These are phyloP conservation scores for Oligia latruncula DNA, from an alignment of 2,888 invertebrate genomes.

Conservation along the genomic window DNA sequence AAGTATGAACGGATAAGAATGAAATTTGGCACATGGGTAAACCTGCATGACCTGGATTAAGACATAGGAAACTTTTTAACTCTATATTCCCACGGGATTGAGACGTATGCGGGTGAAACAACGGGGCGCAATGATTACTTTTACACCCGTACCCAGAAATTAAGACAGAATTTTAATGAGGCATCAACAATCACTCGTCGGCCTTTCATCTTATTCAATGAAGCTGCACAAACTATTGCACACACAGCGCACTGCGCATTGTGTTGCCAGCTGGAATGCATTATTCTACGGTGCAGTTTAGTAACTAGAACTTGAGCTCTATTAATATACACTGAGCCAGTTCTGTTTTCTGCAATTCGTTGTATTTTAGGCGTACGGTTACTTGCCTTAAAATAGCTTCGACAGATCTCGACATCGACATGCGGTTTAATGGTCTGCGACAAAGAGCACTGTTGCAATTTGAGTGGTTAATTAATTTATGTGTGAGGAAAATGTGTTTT, in stretches of 20 bases:
- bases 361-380: constrained; percentile 62
- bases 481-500: neutral
- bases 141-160: neutral
- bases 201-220: constrained; percentile 15
- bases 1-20: neutral
- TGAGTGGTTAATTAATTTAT: constrained; percentile 39
- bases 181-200: neutral
- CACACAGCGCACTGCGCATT: constrained; percentile 30
- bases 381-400: constrained; percentile 52
- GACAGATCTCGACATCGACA: constrained; percentile 43
- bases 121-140: neutral
- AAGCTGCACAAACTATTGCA: constrained; percentile 20
- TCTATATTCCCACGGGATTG: neutral
- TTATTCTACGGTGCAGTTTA: constrained; percentile 60
- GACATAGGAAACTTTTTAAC: neutral
- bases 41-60: neutral
- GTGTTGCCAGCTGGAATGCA: constrained; percentile 49
- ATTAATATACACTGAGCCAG: constrained; percentile 73
- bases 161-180: constrained; percentile 19
- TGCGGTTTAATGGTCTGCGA: constrained; percentile 49
- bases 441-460: constrained; percentile 39
- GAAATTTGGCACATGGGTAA: neutral
- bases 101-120: too few species aligned
- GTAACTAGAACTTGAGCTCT: constrained; percentile 71
- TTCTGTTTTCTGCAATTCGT: constrained; percentile 70